Conservation (phyloP, 2,888 invertebrate genomes). For the Galerucella nymphaeae region DNA sequence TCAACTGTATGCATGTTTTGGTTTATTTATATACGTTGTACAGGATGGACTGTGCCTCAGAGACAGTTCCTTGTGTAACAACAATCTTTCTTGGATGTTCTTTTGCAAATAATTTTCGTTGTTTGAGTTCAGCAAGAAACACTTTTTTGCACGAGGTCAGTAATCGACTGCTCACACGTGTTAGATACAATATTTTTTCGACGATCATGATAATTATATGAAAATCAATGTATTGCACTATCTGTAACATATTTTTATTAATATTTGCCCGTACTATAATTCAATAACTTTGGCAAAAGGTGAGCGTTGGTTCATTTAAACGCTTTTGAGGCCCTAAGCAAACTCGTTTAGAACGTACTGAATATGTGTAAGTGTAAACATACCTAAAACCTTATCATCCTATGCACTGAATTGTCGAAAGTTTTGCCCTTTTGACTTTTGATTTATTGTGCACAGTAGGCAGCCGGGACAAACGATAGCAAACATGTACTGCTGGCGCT, state of each 20-base stretch:
- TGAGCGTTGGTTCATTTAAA: neutral
- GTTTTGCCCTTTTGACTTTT: conserved; percentile 17
- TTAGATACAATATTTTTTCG: too few relatives aligned
- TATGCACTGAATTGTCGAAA: conserved; percentile 15
- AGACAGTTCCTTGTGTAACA: too few relatives aligned
- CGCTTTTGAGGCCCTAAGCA: neutral
- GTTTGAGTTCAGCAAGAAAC: too few relatives aligned
- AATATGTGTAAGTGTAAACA: conserved; percentile 16
- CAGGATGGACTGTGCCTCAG: neutral
- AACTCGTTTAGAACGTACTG: conserved; percentile 9
- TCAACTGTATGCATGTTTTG: neutral
- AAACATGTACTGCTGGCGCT: conserved; percentile 14
- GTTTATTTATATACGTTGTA: neutral
- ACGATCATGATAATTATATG: too few relatives aligned
- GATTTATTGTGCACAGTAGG: conserved; percentile 19
- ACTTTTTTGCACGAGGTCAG: too few relatives aligned
- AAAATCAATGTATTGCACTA: too few relatives aligned
- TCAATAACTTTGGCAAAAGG: neutral
- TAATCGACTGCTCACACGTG: too few relatives aligned
- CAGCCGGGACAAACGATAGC: conserved; percentile 12
- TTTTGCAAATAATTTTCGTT: too few relatives aligned
- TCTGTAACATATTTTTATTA: neutral
- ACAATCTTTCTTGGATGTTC: too few relatives aligned
- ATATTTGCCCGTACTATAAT: neutral
- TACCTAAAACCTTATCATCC: conserved; percentile 14